phyloP scores from a whole-genome alignment of 2,797 vertebrate genomes.

The Zenarchopterus dispar region DNA sequence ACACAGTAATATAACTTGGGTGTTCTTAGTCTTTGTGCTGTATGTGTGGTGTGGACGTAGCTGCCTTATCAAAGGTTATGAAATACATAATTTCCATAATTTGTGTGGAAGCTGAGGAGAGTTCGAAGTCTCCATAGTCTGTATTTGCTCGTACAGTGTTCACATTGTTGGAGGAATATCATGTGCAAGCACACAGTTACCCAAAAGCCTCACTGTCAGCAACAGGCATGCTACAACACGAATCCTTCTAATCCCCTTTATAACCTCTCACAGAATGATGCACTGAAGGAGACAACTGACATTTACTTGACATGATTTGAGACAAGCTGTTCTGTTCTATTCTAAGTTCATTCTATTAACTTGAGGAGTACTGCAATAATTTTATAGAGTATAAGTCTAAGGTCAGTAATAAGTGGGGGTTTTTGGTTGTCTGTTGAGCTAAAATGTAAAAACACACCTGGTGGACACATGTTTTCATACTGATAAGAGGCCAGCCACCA shows the following conservation, averaged over 20 bases:
- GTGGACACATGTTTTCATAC: conserved; percentile 5
- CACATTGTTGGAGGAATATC: conserved; percentile 65
- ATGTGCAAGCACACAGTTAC: conserved; percentile 56
- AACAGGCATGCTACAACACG: conserved; percentile 62
- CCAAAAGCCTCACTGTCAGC: conserved; percentile 67
- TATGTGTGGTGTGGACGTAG: conserved; percentile 25
- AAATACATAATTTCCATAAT: conserved; percentile 38
- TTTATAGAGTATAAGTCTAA: background rate
- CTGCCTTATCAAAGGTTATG: conserved; percentile 40
- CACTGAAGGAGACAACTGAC: conserved; percentile 58
- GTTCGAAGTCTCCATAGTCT: conserved; percentile 20
- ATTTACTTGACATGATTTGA: conserved; percentile 48
- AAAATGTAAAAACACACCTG: conserved; percentile 13
- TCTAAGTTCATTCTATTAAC: conserved; percentile 18
- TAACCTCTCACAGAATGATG: conserved; percentile 62
- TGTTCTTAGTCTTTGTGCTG: conserved; percentile 46
- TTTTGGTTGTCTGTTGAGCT: conserved; percentile 40
- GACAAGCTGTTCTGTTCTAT: conserved; percentile 44
- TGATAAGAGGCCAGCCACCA: conserved; percentile 12
- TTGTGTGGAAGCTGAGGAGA: conserved; percentile 27
- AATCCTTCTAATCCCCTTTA: conserved; percentile 60
- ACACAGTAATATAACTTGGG: conserved; percentile 69
- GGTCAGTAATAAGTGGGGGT: conserved; percentile 21
- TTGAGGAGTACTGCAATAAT: conserved; percentile 15
- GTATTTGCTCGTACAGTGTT: conserved; percentile 50